phyloP scores from a whole-genome alignment of 37 sponge, comb jelly and placozoan genomes.

The Hormiphora californensis region DNA sequence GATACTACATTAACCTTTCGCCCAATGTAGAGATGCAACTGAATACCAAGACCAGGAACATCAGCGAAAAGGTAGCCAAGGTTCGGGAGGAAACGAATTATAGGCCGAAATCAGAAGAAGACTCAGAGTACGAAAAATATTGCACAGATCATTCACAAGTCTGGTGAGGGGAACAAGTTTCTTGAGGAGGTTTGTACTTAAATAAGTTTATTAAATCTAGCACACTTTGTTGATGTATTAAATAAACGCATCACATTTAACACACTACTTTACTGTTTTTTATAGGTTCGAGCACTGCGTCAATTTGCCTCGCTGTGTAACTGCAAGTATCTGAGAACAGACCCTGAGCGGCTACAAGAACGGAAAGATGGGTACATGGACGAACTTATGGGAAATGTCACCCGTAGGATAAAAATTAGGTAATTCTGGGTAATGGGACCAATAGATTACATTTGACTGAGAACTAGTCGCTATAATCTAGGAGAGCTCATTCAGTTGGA shows the following conservation, averaged over 20 bases:
- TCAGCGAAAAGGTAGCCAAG: neutral
- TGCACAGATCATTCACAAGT: constrained; percentile 25
- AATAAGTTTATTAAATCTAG: neutral
- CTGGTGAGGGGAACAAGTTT: constrained; percentile 11
- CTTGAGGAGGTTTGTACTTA: neutral
- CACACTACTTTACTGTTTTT: neutral
- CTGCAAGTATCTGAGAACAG: constrained; percentile 45
- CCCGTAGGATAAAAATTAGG: constrained; percentile 13
- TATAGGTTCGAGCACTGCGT: neutral
- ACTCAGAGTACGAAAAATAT: constrained; percentile 15
- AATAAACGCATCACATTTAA: neutral
- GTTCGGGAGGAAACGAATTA: neutral
- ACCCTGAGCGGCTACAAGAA: constrained; percentile 4
- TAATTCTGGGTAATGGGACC: neutral
- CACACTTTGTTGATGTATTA: neutral
- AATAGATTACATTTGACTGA: no score
- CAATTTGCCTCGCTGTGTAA: constrained; percentile 27
- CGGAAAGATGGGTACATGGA: constrained; percentile 6
- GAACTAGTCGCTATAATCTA: no score
- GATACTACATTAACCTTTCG: neutral
- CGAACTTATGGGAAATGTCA: neutral
- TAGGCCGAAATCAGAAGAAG: neutral
- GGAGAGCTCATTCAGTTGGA: no score
- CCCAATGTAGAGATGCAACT: constrained; percentile 54
- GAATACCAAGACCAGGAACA: constrained; percentile 27